Base-by-base conservation (phyloP, 2,888 invertebrate genomes). In the Tiliacea citrago region DNA sequence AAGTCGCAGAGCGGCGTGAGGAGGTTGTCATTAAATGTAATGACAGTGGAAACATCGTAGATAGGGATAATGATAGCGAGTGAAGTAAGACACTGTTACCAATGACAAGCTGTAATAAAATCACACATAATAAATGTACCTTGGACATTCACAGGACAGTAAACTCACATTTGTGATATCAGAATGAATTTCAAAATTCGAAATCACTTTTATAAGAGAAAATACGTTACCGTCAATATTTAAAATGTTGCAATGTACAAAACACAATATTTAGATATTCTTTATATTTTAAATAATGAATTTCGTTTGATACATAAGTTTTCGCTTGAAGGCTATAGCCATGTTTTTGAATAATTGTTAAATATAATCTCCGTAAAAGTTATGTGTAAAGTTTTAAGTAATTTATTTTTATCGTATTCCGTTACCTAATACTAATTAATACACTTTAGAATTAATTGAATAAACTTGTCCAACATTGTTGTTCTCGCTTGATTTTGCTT, bases 1-100 rank as follows among this genome's bases (percentile, higher is more conserved):
- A 90, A 89, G 95, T 94, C 95, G 96, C 96, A 93, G 94, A 96
- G 96, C 96, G 96, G 93, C 94, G 86, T 77, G 88, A 86, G 83
- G 87, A 86, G 87, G 81, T 90, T 91, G 90, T 90, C 90, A 89
- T 91, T 91, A 88, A 79, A 83, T 84, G 83, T 88, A 88, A 89
- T 89, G 90, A 87, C 89, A 89, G 89, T 86, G 88, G 87, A 88
- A 90, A 91, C 91, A 92, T 88, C 90, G 87, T 92, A 90, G 90
- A 88, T 92, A 92, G 91, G 88, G 87, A 89, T 90, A 89, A 90
- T 89, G 89, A 90, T 89, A 81, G 71, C 68, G 89, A 90, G 87
- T 88, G 90, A 84, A 90, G 88, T 89, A 90, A 88, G 89, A 91
- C 87, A 92, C 89, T 92, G 95, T 95, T 95, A 95, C 95, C 95